Evolutionary conservation across 2,797 vertebrate species (phyloP).

Genomic region (Brachymystax lenok): DNA sequence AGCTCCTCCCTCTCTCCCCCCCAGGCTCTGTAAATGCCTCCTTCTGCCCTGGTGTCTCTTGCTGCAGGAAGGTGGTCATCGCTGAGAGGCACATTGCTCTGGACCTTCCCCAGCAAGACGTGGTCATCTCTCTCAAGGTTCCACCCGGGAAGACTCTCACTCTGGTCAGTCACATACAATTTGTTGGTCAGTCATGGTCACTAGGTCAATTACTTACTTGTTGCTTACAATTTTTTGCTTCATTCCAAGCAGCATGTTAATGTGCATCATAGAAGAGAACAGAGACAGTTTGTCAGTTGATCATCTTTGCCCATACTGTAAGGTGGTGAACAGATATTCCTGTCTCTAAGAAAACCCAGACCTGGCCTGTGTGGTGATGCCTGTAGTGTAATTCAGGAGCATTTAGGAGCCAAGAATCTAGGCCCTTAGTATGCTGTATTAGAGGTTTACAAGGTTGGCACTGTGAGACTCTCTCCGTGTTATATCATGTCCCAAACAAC

Average conservation of each 20-base stretch:
- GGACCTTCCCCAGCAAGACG: conserved; percentile 68
- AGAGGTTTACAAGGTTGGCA: conserved; percentile 40
- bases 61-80: conserved; percentile 83
- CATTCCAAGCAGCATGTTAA: neutral
- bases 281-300: neutral
- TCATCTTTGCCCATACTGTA: neutral
- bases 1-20: neutral
- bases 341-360: neutral
- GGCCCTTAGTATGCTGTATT: conserved; percentile 22
- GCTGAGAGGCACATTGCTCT: conserved; percentile 78
- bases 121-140: conserved; percentile 79
- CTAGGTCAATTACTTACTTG: conserved; percentile 74
- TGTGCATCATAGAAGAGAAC: too few relatives aligned
- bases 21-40: conserved; percentile 83
- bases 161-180: conserved; percentile 74
- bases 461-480: conserved; percentile 40
- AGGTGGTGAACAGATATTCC: neutral
- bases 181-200: conserved; percentile 76
- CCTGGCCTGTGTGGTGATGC: neutral
- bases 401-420: neutral
- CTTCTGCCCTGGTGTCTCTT: conserved; percentile 86
- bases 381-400: neutral
- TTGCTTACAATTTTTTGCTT: too few relatives aligned
- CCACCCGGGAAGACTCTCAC: conserved; percentile 79
- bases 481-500: conserved; percentile 42